Conservation (phyloP, 2,113 vertebrate genomes). For the Nansenia antarctica region DNA sequence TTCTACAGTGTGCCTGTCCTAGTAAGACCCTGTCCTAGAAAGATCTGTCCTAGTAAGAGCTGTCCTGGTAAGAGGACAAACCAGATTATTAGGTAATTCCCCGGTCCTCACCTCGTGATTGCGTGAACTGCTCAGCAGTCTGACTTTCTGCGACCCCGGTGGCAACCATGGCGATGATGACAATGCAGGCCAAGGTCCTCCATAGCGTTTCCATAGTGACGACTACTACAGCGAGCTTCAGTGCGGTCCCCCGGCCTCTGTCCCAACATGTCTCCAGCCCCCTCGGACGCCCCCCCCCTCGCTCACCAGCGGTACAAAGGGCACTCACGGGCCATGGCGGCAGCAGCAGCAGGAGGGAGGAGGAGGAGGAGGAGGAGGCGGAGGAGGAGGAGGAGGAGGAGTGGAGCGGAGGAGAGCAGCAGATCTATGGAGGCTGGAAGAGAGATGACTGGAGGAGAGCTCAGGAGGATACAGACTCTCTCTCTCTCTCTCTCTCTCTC, state of each 20-base stretch:
- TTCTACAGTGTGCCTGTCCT: too few relatives aligned
- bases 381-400: too few relatives aligned
- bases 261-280: conserved; percentile 97
- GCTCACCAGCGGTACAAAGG: conserved; percentile 48
- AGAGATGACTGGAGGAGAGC: conserved; percentile 1
- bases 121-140: conserved; percentile 67
- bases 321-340: conserved; percentile 61
- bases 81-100: too few relatives aligned
- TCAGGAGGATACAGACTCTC: neutral
- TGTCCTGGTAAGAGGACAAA: too few relatives aligned
- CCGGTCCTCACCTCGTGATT: conserved; percentile 84
- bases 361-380: too few relatives aligned
- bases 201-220: conserved; percentile 90
- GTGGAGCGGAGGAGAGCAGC: too few relatives aligned
- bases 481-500: neutral
- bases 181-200: conserved; percentile 86
- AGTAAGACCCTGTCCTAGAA: too few relatives aligned
- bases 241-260: conserved; percentile 79
- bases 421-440: neutral
- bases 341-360: conserved; percentile 1
- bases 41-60: too few relatives aligned
- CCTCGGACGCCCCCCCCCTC: conserved; percentile 60
- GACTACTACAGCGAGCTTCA: conserved; percentile 78
- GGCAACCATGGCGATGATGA: conserved; percentile 77
- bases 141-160: conserved; percentile 66